Base-by-base conservation (phyloP, 2,888 invertebrate genomes). In the Cerastis leucographa region DNA sequence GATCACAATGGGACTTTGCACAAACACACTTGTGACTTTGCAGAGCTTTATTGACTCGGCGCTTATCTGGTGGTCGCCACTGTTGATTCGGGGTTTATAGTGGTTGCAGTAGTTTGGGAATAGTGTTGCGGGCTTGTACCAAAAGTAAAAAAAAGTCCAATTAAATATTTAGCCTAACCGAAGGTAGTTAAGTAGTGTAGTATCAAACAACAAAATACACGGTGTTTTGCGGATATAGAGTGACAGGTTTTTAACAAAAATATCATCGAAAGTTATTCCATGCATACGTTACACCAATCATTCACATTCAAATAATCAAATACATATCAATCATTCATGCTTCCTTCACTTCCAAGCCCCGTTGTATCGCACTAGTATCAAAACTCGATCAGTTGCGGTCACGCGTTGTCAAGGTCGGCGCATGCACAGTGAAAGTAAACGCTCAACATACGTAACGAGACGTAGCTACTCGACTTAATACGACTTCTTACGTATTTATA, bases 351-450 rank as follows among this genome's bases (percentile, higher is more conserved):
- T 72, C 22, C 22, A 70, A 67, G 46, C 54, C 42, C 46, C 62
- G 67, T 86, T 64, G 56, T 64, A 61, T 66, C 61, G 46, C 51
- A 59, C 51, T 72, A 44, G 54, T 56, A 84, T 81, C 80, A 81
- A 78, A 85, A 86, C 85, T 84, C 86, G 88, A 89, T 86, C 89
- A 88, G 78, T 83, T 77, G 86, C 90, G 90, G 91, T 91, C 92
- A 91, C 85, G 82, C 71, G 87, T 85, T 86, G 91, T 91, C 93
- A 93, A 93, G 93, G 93, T 93, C 92, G 85, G 81, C 84, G 79
- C 83, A 78, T 77, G 84, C 72, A 84, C 88, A 86, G 92, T 91
- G 92, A 92, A 92, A 92, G 92, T 92, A 85, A 88, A 81, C 76
- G 84, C 81, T 81, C 76, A 64, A 71, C 42, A 73, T 78, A 81